Percentiles rank a stretch among this genome's conserved stretches.
phyloP scores from a whole-genome alignment of 2,113 vertebrate species.

The Dromiciops gliroides region DNA sequence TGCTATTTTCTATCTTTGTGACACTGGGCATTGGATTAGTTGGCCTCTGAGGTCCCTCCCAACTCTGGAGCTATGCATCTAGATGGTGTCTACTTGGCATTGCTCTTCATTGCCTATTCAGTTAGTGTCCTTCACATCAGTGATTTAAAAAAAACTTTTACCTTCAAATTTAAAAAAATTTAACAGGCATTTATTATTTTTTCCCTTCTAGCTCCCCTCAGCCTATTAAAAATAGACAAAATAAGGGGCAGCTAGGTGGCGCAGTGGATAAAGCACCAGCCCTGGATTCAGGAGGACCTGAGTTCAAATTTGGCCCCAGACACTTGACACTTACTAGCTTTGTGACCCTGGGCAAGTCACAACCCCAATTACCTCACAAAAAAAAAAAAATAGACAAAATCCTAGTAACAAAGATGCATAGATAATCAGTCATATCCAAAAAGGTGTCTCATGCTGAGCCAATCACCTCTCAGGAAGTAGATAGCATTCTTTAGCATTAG shows the following conservation, averaged over 20 bases:
- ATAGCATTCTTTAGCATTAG: background rate
- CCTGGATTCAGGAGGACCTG: no score
- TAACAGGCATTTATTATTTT: background rate
- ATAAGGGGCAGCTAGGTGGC: no score
- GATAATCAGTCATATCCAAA: background rate
- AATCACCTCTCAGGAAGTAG: background rate
- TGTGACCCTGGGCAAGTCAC: no score
- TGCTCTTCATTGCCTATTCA: background rate
- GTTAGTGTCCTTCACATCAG: background rate
- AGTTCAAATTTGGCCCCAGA: no score
- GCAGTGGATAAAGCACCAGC: no score
- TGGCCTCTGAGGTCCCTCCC: background rate
- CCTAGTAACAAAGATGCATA: background rate
- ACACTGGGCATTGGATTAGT: background rate
- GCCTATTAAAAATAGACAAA: no score
- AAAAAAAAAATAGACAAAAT: background rate
- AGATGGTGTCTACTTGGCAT: background rate
- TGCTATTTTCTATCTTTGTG: background rate
- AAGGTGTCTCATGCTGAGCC: background rate
- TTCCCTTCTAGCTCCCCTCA: background rate
- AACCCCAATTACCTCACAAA: no score
- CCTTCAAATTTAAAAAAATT: background rate
- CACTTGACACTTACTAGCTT: no score
- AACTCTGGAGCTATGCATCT: background rate
- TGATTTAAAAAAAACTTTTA: background rate